Conservation (phyloP, 2,888 invertebrate genomes). For the Cantharis rustica region DNA sequence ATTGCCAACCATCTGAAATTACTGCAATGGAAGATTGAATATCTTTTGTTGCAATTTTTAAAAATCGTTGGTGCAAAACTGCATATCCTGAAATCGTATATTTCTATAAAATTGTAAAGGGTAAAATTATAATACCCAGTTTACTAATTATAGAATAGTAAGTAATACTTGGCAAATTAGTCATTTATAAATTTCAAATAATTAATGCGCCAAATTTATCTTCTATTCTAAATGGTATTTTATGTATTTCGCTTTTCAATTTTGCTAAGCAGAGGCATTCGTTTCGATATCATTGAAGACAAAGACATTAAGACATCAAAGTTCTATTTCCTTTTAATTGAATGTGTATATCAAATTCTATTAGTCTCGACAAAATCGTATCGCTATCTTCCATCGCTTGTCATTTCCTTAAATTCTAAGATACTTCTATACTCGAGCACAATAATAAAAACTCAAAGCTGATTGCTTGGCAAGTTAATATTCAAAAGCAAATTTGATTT, state of each 20-base stretch:
- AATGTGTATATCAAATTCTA: slow-evolving; percentile 29
- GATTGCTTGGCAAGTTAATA: background rate
- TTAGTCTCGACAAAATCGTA: slow-evolving; percentile 21
- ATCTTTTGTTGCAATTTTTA: slow-evolving; percentile 25
- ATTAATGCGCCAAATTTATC: slow-evolving; percentile 1
- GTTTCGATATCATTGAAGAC: slow-evolving; percentile 16
- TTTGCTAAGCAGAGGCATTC: slow-evolving; percentile 6
- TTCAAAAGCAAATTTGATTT: background rate
- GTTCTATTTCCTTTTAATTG: slow-evolving; percentile 33
- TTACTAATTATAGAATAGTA: background rate
- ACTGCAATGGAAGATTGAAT: slow-evolving; percentile 21
- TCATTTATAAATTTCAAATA: background rate
- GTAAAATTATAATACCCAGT: background rate
- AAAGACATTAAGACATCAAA: slow-evolving; percentile 29
- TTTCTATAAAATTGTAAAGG: background rate
- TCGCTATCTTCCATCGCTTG: slow-evolving; percentile 20
- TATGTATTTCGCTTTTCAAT: slow-evolving; percentile 20
- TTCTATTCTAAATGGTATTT: slow-evolving; percentile 11
- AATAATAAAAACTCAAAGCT: background rate
- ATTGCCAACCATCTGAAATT: slow-evolving; percentile 18
- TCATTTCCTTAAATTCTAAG: slow-evolving; percentile 14
- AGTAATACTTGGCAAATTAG: background rate
- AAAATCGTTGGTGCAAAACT: slow-evolving; percentile 20
- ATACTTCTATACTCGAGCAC: background rate
- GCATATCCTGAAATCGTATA: slow-evolving; percentile 23